Conservation (phyloP, 2,888 invertebrate genomes). For the Thymelicus lineola region DNA sequence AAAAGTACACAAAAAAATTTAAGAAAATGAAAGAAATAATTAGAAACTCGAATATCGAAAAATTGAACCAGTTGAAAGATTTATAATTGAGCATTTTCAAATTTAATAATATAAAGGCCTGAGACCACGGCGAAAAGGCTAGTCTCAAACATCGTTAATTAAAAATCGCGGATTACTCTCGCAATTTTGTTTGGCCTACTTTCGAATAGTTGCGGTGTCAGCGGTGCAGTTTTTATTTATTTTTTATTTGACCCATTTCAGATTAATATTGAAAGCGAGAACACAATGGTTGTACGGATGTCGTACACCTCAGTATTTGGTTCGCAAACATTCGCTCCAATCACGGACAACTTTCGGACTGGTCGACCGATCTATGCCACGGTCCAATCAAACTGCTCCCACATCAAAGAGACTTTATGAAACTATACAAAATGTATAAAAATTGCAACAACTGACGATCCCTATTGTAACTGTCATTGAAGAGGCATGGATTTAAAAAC, state of each 20-base stretch:
- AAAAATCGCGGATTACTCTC: constrained; percentile 33
- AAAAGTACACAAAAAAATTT: too few species aligned
- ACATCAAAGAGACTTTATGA: neutral
- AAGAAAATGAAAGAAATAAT: too few species aligned
- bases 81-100: constrained; percentile 3
- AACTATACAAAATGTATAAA: neutral
- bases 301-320: constrained; percentile 27
- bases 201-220: constrained; percentile 31
- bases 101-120: constrained; percentile 15
- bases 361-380: constrained; percentile 22
- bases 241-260: constrained; percentile 37
- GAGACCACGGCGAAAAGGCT: constrained; percentile 22
- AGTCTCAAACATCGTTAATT: constrained; percentile 34
- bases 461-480: neutral
- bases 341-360: constrained; percentile 25
- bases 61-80: neutral
- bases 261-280: constrained; percentile 36
- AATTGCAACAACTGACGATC: neutral
- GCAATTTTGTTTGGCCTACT: constrained; percentile 34
- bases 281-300: constrained; percentile 23
- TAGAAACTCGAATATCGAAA: neutral
- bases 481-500: too few species aligned
- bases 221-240: constrained; percentile 30
- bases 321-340: constrained; percentile 26
- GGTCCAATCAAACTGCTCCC: constrained; percentile 30